Percentiles rank a stretch among this genome's conserved stretches.
Evolutionary conservation across 2,113 vertebrate genomes (phyloP).

Genomic region (Alethe diademata): DNA sequence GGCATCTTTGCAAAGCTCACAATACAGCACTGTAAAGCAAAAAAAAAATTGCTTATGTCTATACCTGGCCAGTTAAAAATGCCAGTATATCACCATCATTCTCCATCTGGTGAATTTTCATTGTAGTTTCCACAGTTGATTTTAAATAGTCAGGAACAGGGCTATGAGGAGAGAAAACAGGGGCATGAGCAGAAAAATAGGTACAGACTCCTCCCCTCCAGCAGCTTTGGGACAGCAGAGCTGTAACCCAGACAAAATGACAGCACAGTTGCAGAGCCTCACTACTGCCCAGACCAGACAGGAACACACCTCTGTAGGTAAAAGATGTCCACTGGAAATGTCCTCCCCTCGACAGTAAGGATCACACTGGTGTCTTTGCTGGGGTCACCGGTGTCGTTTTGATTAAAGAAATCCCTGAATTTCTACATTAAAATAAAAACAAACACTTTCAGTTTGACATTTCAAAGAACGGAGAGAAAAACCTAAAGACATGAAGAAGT

Average conservation of each 20-base stretch:
- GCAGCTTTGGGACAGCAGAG: not conserved
- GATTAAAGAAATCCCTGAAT: constrained; percentile 97
- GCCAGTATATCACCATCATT: constrained; percentile 92
- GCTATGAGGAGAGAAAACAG: constrained; percentile 67
- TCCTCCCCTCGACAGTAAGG: constrained; percentile 93
- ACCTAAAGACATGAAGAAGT: not conserved
- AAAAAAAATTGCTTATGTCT: not conserved
- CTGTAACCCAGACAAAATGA: not conserved
- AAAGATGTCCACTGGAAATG: constrained; percentile 94
- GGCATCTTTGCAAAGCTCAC: not conserved
- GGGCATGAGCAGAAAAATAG: not conserved
- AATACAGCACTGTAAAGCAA: not conserved
- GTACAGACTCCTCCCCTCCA: not conserved
- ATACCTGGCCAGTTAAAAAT: constrained; percentile 96
- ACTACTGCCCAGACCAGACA: not conserved
- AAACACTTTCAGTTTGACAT: not conserved
- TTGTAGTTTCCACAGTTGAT: constrained; percentile 93
- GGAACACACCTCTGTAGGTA: constrained; percentile 90
- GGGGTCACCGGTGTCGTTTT: constrained; percentile 89
- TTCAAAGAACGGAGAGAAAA: not conserved
- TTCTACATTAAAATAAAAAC: constrained; percentile 77
- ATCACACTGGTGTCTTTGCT: constrained; percentile 94
- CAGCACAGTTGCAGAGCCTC: not conserved
- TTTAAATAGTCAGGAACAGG: constrained; percentile 97
- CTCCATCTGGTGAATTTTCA: constrained; percentile 97